phyloP scores from a whole-genome alignment of 2,113 vertebrate species.

The Ameiurus melas region DNA sequence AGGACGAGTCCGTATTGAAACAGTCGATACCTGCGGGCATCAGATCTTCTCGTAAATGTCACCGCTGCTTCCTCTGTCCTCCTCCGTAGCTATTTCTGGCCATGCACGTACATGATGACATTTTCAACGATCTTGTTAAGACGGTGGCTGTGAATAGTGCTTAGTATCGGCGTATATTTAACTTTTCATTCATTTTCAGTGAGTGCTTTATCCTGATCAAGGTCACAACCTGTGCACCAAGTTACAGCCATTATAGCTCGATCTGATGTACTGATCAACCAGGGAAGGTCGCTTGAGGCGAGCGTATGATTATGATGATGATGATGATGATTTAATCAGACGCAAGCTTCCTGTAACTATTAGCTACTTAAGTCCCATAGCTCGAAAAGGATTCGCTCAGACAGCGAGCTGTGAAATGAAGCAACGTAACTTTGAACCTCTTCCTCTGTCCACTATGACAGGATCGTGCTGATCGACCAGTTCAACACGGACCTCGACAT shows the following conservation, averaged over 20 bases:
- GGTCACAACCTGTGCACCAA: not conserved
- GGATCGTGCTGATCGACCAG: conserved; percentile 55
- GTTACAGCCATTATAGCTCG: not conserved
- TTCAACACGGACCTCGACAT: conserved; percentile 57
- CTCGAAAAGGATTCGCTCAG: not conserved
- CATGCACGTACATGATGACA: not conserved
- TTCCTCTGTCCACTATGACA: conserved; percentile 17
- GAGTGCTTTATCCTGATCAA: not conserved
- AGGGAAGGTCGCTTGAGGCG: not conserved
- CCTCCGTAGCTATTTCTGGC: not conserved
- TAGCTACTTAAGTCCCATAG: not conserved
- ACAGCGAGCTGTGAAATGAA: not conserved
- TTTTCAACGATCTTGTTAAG: not conserved
- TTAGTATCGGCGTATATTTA: not conserved
- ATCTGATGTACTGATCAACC: not conserved
- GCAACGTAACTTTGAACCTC: not conserved
- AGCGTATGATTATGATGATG: not conserved
- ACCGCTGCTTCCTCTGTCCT: not conserved
- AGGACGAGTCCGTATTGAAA: not conserved
- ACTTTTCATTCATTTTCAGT: not conserved
- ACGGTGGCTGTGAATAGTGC: not conserved
- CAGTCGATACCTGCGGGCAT: not conserved
- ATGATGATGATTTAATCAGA: not conserved
- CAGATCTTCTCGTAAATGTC: not conserved
- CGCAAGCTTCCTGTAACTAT: not conserved